Base-by-base conservation (phyloP, 2,888 invertebrate species). In the Anodontia alba region DNA sequence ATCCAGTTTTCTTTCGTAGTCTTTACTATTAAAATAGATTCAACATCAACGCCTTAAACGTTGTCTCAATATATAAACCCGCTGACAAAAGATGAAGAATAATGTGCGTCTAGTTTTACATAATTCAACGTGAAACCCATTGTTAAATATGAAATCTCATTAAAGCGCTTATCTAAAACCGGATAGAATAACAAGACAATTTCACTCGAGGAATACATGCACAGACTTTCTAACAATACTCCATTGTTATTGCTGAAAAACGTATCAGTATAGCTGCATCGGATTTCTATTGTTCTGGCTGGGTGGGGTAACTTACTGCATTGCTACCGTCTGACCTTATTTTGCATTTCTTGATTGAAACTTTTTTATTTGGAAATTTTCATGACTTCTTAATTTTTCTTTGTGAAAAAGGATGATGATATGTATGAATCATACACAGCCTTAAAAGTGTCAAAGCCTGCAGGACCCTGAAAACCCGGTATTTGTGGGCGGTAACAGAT, bases 141-240 rank as follows among this genome's bases (percentile, higher is more conserved):
- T 62, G 62, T 62, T 62, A 62, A 62, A 62, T 62, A 62, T 62
- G 62, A 62, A 62, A 62, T 33, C 33, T 62, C 62, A 62, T 62
- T 62, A 62, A 62, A 62, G 33, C 33, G 10, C 54, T 54, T 62
- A 62, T 62, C 62, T 62, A 62, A 62, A 62, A 33, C 23, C 29
- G 62, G 5, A 17, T 62, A 33, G 31, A 33, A 33, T 31, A 20
- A 31, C 31, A 33, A 20, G 29, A 62, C 31, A 62, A 23, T 62
- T 62, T 62, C 62, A 62, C 62, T 62, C 62, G 33, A 62, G 33
- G 62, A 62, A 62, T 33, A 31, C 62, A 31, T 3, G 62, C 62
- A 1, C 31, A 8, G 26, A 33, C 20, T 62, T 31, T 62, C 17
- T 62, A 29, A 62, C 62, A 62, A 62, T 33, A 29, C 29, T 1